These are phyloP conservation scores for Zosterops japonicus DNA, from an alignment of 2,113 vertebrate genomes.

Conservation along the genomic window DNA sequence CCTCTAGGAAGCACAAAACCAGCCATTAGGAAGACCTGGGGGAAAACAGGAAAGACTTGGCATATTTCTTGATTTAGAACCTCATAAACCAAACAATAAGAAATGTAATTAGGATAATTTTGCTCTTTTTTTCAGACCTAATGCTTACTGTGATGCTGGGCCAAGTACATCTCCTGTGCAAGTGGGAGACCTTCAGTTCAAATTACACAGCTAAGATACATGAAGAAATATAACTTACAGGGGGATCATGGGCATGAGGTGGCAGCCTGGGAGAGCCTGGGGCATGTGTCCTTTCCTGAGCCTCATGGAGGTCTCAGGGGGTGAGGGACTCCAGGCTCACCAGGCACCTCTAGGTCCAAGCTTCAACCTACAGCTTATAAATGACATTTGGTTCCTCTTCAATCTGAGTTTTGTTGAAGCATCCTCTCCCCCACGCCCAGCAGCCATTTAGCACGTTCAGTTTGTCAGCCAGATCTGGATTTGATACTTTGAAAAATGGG, in stretches of 20 bases:
- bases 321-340: background rate
- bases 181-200: background rate
- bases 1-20: background rate
- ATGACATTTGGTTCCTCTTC: background rate
- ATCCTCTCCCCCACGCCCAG: background rate
- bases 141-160: background rate
- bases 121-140: background rate
- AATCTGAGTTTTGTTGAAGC: rapidly evolving
- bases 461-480: background rate
- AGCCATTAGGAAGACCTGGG: background rate
- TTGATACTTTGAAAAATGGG: background rate
- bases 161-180: background rate
- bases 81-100: background rate
- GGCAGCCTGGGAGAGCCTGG: background rate
- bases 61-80: background rate
- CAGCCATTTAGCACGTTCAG: background rate
- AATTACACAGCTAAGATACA: background rate
- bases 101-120: background rate
- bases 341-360: background rate
- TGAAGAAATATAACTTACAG: background rate
- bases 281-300: no score
- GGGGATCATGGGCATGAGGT: background rate
- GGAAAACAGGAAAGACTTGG: background rate
- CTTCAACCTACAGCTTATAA: background rate
- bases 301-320: rapidly evolving